Evolutionary conservation across 2,888 invertebrate genomes (phyloP), one percentile per base, ranked within the genome.

Genomic region (Thyatira batis): DNA sequence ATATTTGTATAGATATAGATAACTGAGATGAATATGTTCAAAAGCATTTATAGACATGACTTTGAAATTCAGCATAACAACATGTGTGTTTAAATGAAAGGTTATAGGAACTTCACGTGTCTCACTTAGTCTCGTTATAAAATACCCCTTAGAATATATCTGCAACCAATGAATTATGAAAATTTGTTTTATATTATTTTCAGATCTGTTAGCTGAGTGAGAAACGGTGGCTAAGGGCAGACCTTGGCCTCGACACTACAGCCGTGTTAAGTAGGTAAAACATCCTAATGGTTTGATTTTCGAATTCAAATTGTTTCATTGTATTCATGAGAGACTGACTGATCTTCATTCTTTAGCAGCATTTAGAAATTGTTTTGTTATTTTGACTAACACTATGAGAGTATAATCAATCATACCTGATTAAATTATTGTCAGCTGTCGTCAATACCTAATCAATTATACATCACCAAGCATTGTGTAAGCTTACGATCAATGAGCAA

Each of bases 241-340:
- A 52, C 8, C 60, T 61, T 71, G 73, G 71, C 73, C 73, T 68
- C 71, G 59, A 65, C 64, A 61, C 63, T 64, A 58, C 68, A 76
- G 65, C 71, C 68, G 66, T 58, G 65, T 49, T 58, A 17, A 30
- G 43, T 50, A 17, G 21, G 43, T 50, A 44, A 70, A 78, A 81
- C 80, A 82, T 80, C 79, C 78, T 82, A 75, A 78, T 74, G 82
- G 80, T 87, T 85, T 84, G 80, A 80, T 80, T 82, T 84, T 78
- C 76, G 71, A 73, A 74, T 77, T 80, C 74, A 80, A 82, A 82
- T 78, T 80, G 72, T 82, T 80, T 83, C 77, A 79, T 77, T 85
- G 81, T 87, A 86, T 84, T 85, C 83, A 82, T 69, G 85, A 85
- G 90, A 90, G 90, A 88, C 89, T 87, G 89, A 90, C 82, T 88